These are phyloP conservation scores for Phalloptychus januarius DNA, from an alignment of 2,797 vertebrate species.

Conservation along the genomic window DNA sequence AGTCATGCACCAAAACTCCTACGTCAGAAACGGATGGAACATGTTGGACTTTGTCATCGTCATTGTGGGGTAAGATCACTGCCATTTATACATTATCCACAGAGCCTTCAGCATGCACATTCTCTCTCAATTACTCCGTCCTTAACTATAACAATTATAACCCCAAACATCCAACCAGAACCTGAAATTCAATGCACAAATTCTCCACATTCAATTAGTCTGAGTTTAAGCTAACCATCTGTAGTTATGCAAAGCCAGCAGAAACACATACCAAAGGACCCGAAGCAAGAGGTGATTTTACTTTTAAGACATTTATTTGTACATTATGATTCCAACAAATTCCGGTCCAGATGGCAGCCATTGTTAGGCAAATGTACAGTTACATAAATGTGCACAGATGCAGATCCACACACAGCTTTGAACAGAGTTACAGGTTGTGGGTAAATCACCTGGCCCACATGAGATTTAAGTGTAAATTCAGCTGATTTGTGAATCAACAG, in stretches of 20 bases:
- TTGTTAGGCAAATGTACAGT: not conserved
- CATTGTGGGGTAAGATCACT: conserved; percentile 91
- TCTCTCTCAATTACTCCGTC: not conserved
- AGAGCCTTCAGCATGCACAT: not conserved
- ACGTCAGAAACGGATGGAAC: conserved; percentile 98
- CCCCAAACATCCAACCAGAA: not conserved
- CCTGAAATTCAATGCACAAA: not conserved
- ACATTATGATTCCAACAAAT: not conserved
- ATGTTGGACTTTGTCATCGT: conserved; percentile 99
- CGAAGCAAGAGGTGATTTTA: not conserved
- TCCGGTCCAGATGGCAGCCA: not conserved
- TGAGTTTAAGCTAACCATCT: not conserved
- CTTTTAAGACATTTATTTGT: not conserved
- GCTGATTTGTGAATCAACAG: conserved; percentile 35
- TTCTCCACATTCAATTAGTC: not conserved
- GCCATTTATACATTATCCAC: not conserved
- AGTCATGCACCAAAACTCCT: conserved; percentile 97
- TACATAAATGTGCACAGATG: conserved; percentile 10
- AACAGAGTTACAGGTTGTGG: conserved; percentile 31
- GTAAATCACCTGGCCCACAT: conserved; percentile 35
- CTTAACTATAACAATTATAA: not conserved
- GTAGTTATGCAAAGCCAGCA: not conserved
- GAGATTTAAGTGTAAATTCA: conserved; percentile 44
- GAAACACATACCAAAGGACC: not conserved
- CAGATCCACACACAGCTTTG: conserved; percentile 7